phyloP scores from a whole-genome alignment of 2,113 vertebrate species.

The Calcarius ornatus region DNA sequence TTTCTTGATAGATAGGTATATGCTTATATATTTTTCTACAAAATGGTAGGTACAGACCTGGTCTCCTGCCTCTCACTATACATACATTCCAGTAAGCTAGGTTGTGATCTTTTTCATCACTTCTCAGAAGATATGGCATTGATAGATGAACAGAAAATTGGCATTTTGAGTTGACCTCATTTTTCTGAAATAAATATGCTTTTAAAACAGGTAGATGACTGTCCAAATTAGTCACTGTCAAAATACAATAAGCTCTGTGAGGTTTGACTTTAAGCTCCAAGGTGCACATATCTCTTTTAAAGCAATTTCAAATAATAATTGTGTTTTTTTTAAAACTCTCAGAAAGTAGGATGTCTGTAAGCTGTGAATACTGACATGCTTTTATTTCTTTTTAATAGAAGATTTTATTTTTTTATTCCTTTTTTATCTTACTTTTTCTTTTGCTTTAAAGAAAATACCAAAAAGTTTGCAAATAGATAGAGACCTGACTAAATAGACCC shows the following conservation, averaged over 20 bases:
- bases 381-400: neutral
- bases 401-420: neutral
- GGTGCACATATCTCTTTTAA: neutral
- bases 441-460: neutral
- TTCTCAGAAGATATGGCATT: conserved; percentile 24
- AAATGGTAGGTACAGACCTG: neutral
- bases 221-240: conserved; percentile 49
- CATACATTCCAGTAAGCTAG: neutral
- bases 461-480: neutral
- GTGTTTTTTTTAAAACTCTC: neutral
- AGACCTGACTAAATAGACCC: neutral
- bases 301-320: neutral
- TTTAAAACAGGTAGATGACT: conserved; percentile 11
- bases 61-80: neutral
- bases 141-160: conserved; percentile 55
- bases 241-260: neutral
- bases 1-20: neutral
- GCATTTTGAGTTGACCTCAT: conserved; percentile 17
- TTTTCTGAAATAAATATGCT: neutral
- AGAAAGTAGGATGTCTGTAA: neutral
- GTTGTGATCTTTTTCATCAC: conserved; percentile 24
- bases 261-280: neutral
- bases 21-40: neutral
- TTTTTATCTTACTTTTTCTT: neutral
- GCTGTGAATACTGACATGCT: neutral